Conservation (phyloP, 2,113 vertebrate species). For the Phocoena sinus region DNA sequence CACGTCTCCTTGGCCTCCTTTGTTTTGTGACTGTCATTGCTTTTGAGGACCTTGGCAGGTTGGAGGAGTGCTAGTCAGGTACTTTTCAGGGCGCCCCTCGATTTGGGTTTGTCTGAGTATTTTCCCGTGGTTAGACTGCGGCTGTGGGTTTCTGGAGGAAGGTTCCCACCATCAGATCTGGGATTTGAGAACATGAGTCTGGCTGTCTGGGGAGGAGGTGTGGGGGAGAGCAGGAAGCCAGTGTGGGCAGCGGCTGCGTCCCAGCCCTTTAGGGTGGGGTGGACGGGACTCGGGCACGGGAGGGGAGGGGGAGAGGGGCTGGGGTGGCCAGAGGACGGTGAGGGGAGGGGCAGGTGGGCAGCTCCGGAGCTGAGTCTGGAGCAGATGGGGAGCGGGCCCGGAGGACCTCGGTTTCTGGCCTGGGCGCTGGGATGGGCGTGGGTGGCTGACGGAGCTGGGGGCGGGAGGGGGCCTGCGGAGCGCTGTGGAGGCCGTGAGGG, state of each 20-base stretch:
- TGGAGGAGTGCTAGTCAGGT: rapidly evolving
- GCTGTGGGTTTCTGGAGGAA: background rate
- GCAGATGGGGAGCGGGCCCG: rapidly evolving
- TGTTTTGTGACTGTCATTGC: background rate
- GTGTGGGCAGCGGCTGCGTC: rapidly evolving
- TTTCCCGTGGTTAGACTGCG: background rate
- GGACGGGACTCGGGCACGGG: too few species aligned
- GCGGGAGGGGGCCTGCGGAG: background rate
- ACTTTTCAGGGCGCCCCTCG: background rate
- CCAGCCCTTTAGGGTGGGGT: background rate
- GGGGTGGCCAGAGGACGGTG: background rate
- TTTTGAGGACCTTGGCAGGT: background rate
- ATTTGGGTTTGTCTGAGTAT: background rate
- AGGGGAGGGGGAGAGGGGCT: background rate
- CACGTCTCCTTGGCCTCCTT: background rate
- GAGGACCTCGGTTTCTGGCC: background rate
- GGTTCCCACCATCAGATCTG: background rate
- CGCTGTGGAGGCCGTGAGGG: too few species aligned
- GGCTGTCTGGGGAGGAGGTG: background rate
- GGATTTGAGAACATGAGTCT: background rate
- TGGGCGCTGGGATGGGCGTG: background rate
- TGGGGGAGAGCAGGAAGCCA: background rate
- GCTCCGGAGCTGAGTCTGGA: background rate
- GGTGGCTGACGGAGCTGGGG: background rate
- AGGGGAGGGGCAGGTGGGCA: rapidly evolving